Percentiles rank a stretch among this genome's conserved stretches.
Evolutionary conservation across 1,140 invertebrate genomes (phyloP).

Genomic region (Drosophila littoralis): DNA sequence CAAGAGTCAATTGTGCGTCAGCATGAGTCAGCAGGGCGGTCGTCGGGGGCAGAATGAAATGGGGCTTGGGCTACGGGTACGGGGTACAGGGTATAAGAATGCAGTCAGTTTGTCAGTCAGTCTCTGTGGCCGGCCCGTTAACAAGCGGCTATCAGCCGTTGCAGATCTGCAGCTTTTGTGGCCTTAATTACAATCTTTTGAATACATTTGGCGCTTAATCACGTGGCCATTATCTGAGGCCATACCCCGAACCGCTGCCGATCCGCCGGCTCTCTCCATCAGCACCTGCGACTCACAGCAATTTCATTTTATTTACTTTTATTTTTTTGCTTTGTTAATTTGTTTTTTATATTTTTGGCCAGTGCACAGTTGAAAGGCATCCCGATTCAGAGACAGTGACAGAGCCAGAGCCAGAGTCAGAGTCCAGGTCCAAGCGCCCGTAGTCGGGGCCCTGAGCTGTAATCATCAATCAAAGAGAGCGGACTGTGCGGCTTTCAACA

Average conservation of each 20-base stretch:
- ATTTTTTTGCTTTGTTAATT: slow-evolving; percentile 1
- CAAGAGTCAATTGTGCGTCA: slow-evolving; percentile 76
- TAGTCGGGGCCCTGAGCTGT: slow-evolving; percentile 47
- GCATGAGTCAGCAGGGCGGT: slow-evolving; percentile 68
- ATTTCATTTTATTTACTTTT: slow-evolving; percentile 48
- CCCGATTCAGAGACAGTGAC: slow-evolving; percentile 26
- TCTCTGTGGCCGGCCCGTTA: slow-evolving; percentile 45
- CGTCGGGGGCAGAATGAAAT: not conserved
- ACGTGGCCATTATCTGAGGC: slow-evolving; percentile 68
- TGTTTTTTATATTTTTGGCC: slow-evolving; percentile 41
- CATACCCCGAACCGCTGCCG: slow-evolving; percentile 6
- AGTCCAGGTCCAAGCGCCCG: slow-evolving; percentile 11
- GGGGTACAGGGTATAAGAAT: slow-evolving; percentile 1
- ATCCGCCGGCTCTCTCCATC: not conserved
- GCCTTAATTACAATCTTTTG: slow-evolving; percentile 83
- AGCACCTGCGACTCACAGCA: slow-evolving; percentile 58
- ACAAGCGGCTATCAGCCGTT: slow-evolving; percentile 76
- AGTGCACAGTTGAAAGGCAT: slow-evolving; percentile 66
- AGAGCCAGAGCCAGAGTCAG: slow-evolving; percentile 8
- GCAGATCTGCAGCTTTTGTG: slow-evolving; percentile 80
- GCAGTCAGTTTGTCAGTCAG: slow-evolving; percentile 28
- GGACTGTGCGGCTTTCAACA: slow-evolving; percentile 68
- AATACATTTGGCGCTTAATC: slow-evolving; percentile 83
- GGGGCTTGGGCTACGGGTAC: not conserved
- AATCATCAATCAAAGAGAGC: slow-evolving; percentile 78